Evolutionary conservation across 92 coral and sea anemone genomes (phyloP).

Genomic region (Desmophyllum pertusum): DNA sequence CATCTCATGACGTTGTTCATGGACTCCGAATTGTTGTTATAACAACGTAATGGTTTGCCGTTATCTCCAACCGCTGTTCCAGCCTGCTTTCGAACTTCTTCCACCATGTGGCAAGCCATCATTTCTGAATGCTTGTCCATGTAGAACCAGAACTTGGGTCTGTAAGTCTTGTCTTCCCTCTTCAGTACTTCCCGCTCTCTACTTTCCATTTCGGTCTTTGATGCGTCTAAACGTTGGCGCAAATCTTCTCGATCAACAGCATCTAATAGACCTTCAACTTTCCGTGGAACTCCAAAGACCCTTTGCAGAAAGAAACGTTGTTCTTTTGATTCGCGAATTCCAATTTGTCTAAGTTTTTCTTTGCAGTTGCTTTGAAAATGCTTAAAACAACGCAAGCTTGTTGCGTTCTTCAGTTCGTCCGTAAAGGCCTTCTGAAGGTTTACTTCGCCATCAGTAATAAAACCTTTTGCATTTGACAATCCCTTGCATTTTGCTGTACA

Average conservation of each 20-base stretch:
- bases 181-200: slow-evolving; percentile 22
- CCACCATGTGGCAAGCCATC: slow-evolving; percentile 43
- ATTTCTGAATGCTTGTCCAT: slow-evolving; percentile 26
- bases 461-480: slow-evolving; percentile 51
- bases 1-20: slow-evolving; percentile 48
- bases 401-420: slow-evolving; percentile 23
- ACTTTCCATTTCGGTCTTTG: slow-evolving; percentile 17
- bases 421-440: slow-evolving; percentile 43
- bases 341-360: slow-evolving; percentile 41
- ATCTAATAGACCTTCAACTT: slow-evolving; percentile 45
- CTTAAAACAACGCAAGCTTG: slow-evolving; percentile 47
- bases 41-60: slow-evolving; percentile 48
- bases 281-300: slow-evolving; percentile 50
- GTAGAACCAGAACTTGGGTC: slow-evolving; percentile 31
- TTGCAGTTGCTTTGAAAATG: slow-evolving; percentile 50
- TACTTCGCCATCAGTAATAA: slow-evolving; percentile 59
- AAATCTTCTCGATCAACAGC: slow-evolving; percentile 39
- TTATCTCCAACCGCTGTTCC: slow-evolving; percentile 44
- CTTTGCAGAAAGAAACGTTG: slow-evolving; percentile 35
- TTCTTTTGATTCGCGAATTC: slow-evolving; percentile 30
- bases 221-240: slow-evolving; percentile 11
- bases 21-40: slow-evolving; percentile 52
- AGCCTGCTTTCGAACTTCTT: slow-evolving; percentile 31
- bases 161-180: neutral
- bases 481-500: slow-evolving; percentile 48